Conservation (phyloP, 2,797 vertebrate species). For the Pipistrellus pygmaeus region DNA sequence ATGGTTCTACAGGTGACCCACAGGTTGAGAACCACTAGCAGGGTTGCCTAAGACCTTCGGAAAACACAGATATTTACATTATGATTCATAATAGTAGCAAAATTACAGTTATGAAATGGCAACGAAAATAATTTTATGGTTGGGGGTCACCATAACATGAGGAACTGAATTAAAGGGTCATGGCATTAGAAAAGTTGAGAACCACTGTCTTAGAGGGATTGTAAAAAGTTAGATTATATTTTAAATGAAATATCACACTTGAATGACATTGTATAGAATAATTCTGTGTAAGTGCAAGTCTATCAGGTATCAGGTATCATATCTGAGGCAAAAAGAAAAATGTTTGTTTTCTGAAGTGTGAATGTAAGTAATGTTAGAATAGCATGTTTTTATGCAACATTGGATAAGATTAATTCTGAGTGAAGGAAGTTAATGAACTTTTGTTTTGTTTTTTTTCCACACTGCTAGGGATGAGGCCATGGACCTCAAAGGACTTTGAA, state of each 20-base stretch:
- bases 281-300: neutral
- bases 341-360: constrained; percentile 1
- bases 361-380: neutral
- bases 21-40: too few relatives aligned
- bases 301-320: neutral
- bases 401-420: constrained; percentile 4
- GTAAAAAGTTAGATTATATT: neutral
- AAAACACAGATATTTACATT: too few relatives aligned
- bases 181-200: too few relatives aligned
- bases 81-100: too few relatives aligned
- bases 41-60: too few relatives aligned
- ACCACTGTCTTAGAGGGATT: neutral
- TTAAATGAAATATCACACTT: neutral
- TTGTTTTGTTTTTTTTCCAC: neutral
- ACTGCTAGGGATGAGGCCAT: constrained; percentile 51
- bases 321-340: neutral
- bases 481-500: constrained; percentile 38
- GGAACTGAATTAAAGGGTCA: too few relatives aligned
- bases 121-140: too few relatives aligned
- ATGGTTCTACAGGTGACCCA: too few relatives aligned
- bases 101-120: too few relatives aligned
- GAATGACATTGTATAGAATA: neutral
- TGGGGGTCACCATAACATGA: too few relatives aligned
- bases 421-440: constrained; percentile 15
- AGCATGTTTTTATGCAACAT: constrained; percentile 10